Evolutionary conservation across 2,888 invertebrate genomes (phyloP).

Genomic region (Hyposoter dolosus): DNA sequence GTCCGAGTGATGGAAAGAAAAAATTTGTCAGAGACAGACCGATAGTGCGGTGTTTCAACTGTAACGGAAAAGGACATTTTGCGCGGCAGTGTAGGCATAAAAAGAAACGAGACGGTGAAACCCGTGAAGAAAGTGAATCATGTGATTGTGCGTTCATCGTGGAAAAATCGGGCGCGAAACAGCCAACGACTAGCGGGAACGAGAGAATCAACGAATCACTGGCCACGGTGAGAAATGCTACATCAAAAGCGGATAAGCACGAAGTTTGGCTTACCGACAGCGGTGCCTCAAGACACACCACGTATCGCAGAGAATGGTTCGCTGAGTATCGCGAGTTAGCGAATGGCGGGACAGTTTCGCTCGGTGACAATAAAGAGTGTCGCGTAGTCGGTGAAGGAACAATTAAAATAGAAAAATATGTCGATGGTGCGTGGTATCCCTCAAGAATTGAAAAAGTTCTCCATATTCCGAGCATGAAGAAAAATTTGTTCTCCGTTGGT

Average conservation of each 20-base stretch:
- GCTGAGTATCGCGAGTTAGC: slow-evolving; percentile 42
- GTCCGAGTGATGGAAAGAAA: background rate
- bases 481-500: slow-evolving; percentile 67
- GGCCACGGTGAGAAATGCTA: background rate
- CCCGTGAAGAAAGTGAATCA: background rate
- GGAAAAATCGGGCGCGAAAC: slow-evolving; percentile 4
- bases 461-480: slow-evolving; percentile 49
- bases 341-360: slow-evolving; percentile 50
- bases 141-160: slow-evolving; percentile 44
- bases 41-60: slow-evolving; percentile 15
- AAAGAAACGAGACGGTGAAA: background rate
- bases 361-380: slow-evolving; percentile 58
- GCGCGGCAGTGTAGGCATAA: slow-evolving; percentile 44
- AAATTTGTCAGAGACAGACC: background rate
- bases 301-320: slow-evolving; percentile 61
- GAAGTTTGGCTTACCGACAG: slow-evolving; percentile 66
- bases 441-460: slow-evolving; percentile 62
- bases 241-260: slow-evolving; percentile 25
- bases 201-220: background rate
- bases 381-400: slow-evolving; percentile 59
- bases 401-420: slow-evolving; percentile 57
- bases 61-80: slow-evolving; percentile 36
- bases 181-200: background rate
- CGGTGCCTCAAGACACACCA: slow-evolving; percentile 62
- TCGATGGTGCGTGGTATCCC: slow-evolving; percentile 36